A percentile compares a stretch with the other conserved stretches of the same genome.
Evolutionary conservation across 2,113 vertebrate genomes (phyloP).

Genomic region (Epinephelus lanceolatus): DNA sequence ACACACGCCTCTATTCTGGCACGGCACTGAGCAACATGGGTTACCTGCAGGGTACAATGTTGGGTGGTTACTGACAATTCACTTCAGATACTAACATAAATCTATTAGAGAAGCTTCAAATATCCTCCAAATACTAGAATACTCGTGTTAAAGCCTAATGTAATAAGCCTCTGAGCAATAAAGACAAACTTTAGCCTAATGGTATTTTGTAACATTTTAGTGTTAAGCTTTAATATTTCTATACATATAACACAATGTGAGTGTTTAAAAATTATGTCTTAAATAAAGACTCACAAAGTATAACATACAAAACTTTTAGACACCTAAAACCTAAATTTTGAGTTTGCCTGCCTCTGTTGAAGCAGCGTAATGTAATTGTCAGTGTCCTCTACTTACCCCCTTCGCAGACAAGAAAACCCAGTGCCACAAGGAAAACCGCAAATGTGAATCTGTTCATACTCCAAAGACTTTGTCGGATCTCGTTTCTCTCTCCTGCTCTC

Average conservation of each 20-base stretch:
- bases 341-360: not conserved
- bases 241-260: not conserved
- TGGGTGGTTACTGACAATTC: not conserved
- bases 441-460: slow-evolving; percentile 72
- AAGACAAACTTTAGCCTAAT: not conserved
- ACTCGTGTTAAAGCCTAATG: not conserved
- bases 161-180: not conserved
- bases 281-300: not conserved
- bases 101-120: not conserved
- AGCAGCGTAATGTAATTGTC: not conserved
- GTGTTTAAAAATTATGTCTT: not conserved
- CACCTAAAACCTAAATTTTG: not conserved
- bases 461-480: slow-evolving; percentile 16
- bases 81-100: not conserved
- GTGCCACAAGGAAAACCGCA: slow-evolving; percentile 66
- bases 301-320: not conserved
- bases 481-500: not conserved
- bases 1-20: slow-evolving; percentile 94
- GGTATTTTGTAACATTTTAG: not conserved
- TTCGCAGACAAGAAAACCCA: slow-evolving; percentile 73
- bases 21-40: slow-evolving; percentile 94
- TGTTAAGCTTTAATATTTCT: not conserved
- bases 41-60: slow-evolving; percentile 80
- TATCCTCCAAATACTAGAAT: not conserved
- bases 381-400: slow-evolving; percentile 66